These are phyloP conservation scores for Enteromius unitaeniatus DNA, from an alignment of 2,797 vertebrate genomes.

Conservation along the genomic window DNA sequence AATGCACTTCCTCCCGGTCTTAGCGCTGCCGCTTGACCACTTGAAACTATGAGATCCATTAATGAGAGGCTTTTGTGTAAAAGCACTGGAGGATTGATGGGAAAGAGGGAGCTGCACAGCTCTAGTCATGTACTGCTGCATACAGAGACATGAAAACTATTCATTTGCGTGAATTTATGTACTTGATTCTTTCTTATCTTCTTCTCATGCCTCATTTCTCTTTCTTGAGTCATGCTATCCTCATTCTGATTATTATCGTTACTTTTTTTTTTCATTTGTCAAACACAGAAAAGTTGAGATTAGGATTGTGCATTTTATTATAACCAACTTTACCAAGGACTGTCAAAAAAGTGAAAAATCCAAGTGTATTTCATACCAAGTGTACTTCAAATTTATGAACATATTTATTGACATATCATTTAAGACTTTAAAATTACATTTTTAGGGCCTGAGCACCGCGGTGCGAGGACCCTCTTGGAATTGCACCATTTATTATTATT, in stretches of 20 bases:
- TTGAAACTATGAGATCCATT: conserved; percentile 37
- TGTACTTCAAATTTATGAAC: neutral
- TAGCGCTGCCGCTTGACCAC: conserved; percentile 43
- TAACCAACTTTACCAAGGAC: neutral
- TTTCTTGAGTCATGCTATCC: neutral
- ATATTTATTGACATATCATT: neutral
- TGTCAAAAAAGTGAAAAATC: no score
- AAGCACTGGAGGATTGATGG: conserved; percentile 24
- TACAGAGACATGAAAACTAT: conserved; percentile 8
- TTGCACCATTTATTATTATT: no score
- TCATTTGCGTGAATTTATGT: neutral
- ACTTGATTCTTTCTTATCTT: neutral
- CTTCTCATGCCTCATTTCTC: neutral
- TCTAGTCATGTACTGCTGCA: conserved; percentile 1
- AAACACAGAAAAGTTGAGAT: neutral
- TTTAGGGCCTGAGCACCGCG: neutral
- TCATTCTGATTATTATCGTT: neutral
- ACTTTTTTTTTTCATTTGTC: neutral
- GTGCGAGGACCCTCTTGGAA: no score
- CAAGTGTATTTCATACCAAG: no score
- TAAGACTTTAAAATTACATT: neutral
- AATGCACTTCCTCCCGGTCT: conserved; percentile 44
- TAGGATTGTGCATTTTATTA: neutral
- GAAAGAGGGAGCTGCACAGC: neutral
- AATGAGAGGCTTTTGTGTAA: conserved; percentile 44